Percentiles rank a stretch among this genome's conserved stretches.
Conservation (phyloP, 2,888 invertebrate genomes). For the Chromoteleia sp. region DNA sequence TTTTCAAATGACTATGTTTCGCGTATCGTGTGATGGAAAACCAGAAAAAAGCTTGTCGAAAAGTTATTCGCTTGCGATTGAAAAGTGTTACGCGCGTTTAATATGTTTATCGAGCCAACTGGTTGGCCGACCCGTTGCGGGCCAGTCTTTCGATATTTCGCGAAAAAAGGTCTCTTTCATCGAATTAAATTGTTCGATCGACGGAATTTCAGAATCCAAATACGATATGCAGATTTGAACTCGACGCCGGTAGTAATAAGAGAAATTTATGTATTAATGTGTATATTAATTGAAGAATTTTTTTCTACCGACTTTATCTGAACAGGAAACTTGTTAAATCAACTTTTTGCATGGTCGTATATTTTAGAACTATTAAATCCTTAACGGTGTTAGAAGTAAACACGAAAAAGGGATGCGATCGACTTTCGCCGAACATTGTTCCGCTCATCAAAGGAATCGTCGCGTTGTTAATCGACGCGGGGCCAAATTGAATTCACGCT, state of each 20-base stretch:
- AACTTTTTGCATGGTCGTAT: not conserved
- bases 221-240: constrained; percentile 33
- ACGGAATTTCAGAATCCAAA: constrained; percentile 17
- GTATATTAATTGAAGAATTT: constrained; percentile 2
- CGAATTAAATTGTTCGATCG: constrained; percentile 31
- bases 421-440: constrained; percentile 18
- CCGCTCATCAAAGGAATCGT: not conserved
- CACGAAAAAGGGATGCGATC: not conserved
- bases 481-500: not conserved
- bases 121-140: constrained; percentile 42
- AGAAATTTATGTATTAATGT: constrained; percentile 37
- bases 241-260: constrained; percentile 17
- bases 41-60: constrained; percentile 57
- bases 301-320: constrained; percentile 1
- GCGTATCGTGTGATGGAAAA: constrained; percentile 45
- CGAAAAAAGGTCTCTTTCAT: constrained; percentile 1
- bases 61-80: constrained; percentile 33
- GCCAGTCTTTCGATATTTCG: constrained; percentile 17
- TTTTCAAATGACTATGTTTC: constrained; percentile 50
- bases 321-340: constrained; percentile 21
- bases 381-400: not conserved
- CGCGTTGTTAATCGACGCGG: no score
- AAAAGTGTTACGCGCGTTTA: constrained; percentile 15
- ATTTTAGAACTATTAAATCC: constrained; percentile 1
- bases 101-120: constrained; percentile 46